Base-by-base conservation (phyloP, 1,140 invertebrate species). In the Pteromalus puparum region DNA sequence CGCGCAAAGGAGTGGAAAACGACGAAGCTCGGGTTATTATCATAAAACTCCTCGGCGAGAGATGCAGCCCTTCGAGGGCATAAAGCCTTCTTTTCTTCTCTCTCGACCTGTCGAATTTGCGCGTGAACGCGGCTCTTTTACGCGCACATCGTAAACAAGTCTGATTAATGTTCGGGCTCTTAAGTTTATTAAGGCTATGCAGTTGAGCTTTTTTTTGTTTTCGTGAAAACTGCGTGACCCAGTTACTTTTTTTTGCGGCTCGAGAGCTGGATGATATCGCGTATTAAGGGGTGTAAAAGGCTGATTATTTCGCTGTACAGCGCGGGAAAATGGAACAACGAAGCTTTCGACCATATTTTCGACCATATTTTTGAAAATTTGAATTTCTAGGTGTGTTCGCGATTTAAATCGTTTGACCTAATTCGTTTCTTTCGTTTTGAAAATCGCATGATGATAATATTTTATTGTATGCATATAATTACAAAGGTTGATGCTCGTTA, bases 21-120 rank as follows among this genome's bases (percentile, higher is more conserved):
- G n/a, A 48, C n/a, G n/a, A 10, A 10, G n/a, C 30, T 0, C n/a
- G 15, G 13, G n/a, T 75, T 75, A 75, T 75, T 24, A 38, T 75
- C 73, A 38, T 75, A 75, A 75, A 75, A 75, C 1, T 21, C n/a
- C 18, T 48, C 30, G 13, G 10, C 42, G 30, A 24, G 21, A 75
- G 46, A 75, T 74, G 34, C 15, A 48, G 28, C n/a, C n/a, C 3
- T 75, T 48, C 38, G 48, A 65, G 75, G 26, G 10, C n/a, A 77
- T 77, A 30, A 77, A 61, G 26, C 18, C 46, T n/a, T n/a, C n/a
- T n/a, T 4, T 6, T 9, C 9, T 21, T 48, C 38, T 42, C 38
- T 24, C 24, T 65, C 65, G 6, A 61, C 24, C 48, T 77, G 46
- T 77, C 46, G 75, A 77, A 77, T 12, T 46, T 76, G 26, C 74